These are phyloP conservation scores for Neomonachus schauinslandi DNA, from an alignment of 2,113 vertebrate species.

Conservation along the genomic window DNA sequence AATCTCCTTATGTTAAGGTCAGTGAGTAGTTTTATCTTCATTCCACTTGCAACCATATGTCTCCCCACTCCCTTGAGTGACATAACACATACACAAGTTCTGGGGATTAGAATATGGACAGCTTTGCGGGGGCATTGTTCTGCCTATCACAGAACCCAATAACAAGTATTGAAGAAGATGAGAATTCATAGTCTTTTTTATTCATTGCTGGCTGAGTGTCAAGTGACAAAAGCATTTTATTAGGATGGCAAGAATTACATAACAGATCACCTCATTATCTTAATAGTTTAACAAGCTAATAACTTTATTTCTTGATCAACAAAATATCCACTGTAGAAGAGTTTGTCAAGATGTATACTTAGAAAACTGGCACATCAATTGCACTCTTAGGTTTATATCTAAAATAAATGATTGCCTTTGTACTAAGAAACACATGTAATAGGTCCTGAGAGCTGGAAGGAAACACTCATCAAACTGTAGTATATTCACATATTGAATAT, in stretches of 20 bases:
- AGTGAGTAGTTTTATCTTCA: neutral
- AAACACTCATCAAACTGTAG: neutral
- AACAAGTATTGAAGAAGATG: neutral
- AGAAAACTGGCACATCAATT: neutral
- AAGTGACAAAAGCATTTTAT: neutral
- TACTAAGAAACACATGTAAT: neutral
- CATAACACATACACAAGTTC: neutral
- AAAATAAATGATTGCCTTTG: neutral
- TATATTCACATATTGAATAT: neutral
- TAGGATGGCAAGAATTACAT: neutral
- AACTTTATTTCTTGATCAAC: neutral
- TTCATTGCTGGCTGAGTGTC: neutral
- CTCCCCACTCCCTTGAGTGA: rapidly evolving
- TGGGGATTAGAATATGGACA: neutral
- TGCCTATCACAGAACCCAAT: neutral
- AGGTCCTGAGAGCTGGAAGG: neutral
- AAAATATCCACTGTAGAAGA: neutral
- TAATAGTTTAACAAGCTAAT: neutral
- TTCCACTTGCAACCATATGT: neutral
- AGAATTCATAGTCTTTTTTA: neutral
- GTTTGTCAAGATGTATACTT: neutral
- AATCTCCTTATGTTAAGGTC: neutral
- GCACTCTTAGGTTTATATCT: neutral
- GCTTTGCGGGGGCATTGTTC: neutral
- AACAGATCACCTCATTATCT: neutral